These are phyloP conservation scores for Euglossa dilemma DNA, from an alignment of 1,140 invertebrate genomes.

Conservation along the genomic window DNA sequence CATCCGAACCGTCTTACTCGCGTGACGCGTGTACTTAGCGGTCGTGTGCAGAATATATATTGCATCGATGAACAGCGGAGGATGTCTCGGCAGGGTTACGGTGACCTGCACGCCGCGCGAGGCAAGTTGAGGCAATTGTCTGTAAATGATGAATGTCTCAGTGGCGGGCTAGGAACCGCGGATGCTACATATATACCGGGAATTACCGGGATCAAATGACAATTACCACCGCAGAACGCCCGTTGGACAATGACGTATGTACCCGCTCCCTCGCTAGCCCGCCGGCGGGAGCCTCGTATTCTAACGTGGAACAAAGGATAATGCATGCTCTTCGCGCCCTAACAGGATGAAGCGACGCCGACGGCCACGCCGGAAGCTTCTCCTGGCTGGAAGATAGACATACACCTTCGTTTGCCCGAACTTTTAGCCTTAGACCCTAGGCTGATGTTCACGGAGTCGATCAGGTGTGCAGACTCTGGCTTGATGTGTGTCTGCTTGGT, in stretches of 20 bases:
- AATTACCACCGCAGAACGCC: conserved; percentile 75
- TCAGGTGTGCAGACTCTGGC: too few relatives aligned
- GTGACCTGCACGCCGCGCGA: conserved; percentile 56
- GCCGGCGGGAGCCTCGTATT: conserved; percentile 57
- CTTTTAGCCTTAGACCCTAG: not conserved
- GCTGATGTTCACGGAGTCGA: too few relatives aligned
- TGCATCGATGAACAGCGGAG: conserved; percentile 55
- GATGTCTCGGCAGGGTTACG: conserved; percentile 55
- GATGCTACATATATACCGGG: conserved; percentile 63
- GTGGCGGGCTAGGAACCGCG: conserved; percentile 60
- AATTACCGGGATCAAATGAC: conserved; percentile 77
- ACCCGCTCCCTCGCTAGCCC: conserved; percentile 50
- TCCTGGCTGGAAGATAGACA: not conserved
- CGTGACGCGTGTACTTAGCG: conserved; percentile 26
- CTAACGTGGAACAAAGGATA: conserved; percentile 69
- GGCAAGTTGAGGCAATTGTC: conserved; percentile 76
- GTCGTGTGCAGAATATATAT: conserved; percentile 62
- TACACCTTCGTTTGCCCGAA: not conserved
- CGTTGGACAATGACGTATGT: conserved; percentile 77
- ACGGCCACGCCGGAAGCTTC: too few relatives aligned
- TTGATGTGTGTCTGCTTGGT: too few relatives aligned
- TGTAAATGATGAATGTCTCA: conserved; percentile 78
- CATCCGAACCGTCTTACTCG: conserved; percentile 37
- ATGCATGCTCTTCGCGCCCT: conserved; percentile 56
- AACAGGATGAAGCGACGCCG: conserved; percentile 36